These are phyloP conservation scores for Trinectes maculatus DNA, from an alignment of 2,113 vertebrate species.

Conservation along the genomic window DNA sequence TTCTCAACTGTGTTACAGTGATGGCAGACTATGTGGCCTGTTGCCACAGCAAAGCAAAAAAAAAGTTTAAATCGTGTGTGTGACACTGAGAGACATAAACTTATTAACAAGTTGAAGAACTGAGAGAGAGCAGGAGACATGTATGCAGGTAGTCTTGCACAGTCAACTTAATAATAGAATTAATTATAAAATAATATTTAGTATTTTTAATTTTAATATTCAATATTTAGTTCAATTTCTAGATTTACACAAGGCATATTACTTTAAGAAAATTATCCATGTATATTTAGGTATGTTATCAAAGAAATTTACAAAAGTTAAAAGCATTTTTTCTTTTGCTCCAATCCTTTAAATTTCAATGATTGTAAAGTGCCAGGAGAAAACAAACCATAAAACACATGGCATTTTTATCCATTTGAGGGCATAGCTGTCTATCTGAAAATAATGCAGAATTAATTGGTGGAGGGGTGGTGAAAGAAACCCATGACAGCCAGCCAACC, in stretches of 20 bases:
- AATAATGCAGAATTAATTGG: slow-evolving; percentile 64
- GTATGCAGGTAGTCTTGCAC: not conserved
- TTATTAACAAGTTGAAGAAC: not conserved
- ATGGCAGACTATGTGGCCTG: not conserved
- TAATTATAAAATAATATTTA: too few species aligned
- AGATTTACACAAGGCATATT: too few species aligned
- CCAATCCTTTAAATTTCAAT: too few species aligned
- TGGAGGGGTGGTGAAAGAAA: slow-evolving; percentile 27
- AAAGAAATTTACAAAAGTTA: too few species aligned
- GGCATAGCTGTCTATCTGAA: slow-evolving; percentile 51
- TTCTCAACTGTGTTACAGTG: not conserved
- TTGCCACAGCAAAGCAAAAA: not conserved
- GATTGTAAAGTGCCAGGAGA: not conserved
- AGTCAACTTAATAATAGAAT: not conserved
- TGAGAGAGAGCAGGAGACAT: not conserved
- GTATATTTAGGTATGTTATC: too few species aligned
- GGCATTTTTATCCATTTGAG: slow-evolving; percentile 36
- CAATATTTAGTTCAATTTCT: too few species aligned
- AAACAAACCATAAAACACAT: slow-evolving; percentile 44
- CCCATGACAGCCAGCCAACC: slow-evolving; percentile 41
- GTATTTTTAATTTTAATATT: too few species aligned
- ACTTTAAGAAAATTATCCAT: too few species aligned
- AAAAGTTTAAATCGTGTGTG: too few species aligned
- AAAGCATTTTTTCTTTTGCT: too few species aligned
- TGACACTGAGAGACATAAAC: not conserved